Evolutionary conservation across 1,140 invertebrate species (phyloP).

Genomic region (Conus ventricosus): DNA sequence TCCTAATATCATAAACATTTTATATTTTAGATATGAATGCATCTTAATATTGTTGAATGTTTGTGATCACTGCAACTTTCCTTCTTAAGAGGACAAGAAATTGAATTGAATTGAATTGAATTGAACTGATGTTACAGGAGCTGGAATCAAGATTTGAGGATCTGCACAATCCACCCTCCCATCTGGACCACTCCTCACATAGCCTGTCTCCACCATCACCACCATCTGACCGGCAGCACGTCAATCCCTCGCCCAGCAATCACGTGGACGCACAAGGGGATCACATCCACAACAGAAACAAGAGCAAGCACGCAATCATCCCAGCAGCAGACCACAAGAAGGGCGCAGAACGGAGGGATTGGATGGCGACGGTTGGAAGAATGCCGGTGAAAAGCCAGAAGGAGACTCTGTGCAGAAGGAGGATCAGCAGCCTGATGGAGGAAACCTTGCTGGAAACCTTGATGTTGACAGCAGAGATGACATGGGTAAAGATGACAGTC

Average conservation of each 20-base stretch:
- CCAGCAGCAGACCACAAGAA: not conserved
- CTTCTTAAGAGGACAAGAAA: no score
- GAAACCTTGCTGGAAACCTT: no score
- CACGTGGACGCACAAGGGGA: not conserved
- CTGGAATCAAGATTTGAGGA: not conserved
- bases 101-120: no score
- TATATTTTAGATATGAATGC: no score
- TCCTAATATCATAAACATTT: no score
- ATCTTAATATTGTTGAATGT: no score
- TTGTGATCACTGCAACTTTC: no score
- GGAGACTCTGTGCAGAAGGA: not conserved
- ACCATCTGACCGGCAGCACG: not conserved
- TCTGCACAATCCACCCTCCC: not conserved
- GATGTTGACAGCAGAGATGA: not conserved
- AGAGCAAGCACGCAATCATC: not conserved
- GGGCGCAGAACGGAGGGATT: not conserved
- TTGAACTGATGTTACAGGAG: not conserved
- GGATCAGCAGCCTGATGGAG: no score
- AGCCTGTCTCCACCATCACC: not conserved
- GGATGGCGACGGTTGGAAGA: not conserved
- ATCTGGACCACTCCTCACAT: no score
- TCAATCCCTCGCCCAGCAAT: not conserved
- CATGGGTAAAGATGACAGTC: not conserved
- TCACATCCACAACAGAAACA: not conserved
- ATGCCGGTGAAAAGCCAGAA: not conserved